phyloP scores from a whole-genome alignment of 2,113 vertebrate species.

The Rhineura floridana region DNA sequence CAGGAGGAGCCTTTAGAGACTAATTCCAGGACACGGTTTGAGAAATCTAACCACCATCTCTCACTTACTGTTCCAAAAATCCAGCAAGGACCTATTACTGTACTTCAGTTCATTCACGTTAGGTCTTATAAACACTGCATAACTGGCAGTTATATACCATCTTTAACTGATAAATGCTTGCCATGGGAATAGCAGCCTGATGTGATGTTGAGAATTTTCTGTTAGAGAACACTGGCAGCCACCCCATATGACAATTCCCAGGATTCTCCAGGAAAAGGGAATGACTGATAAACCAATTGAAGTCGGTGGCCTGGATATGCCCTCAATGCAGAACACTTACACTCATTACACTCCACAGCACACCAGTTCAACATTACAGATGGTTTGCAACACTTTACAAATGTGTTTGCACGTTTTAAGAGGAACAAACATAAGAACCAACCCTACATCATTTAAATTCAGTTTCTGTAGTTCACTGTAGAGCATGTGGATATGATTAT shows the following conservation, averaged over 20 bases:
- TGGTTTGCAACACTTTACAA: background rate
- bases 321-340: rapidly evolving
- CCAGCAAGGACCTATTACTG: background rate
- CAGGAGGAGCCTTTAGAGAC: too few species aligned
- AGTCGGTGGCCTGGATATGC: rapidly evolving
- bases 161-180: background rate
- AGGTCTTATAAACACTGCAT: background rate
- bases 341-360: rapidly evolving
- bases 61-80: background rate
- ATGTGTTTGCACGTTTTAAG: background rate
- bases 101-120: background rate
- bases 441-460: background rate
- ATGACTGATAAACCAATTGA: background rate
- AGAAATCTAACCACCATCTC: background rate
- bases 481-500: background rate
- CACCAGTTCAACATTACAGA: background rate
- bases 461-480: background rate
- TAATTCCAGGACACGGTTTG: background rate
- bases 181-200: background rate
- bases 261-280: background rate
- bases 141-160: background rate
- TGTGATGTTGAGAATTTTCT: background rate
- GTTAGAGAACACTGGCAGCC: background rate
- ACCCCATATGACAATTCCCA: background rate
- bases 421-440: background rate